These are phyloP conservation scores for Labrus mixtus DNA, from an alignment of 2,113 vertebrate species.

Conservation along the genomic window DNA sequence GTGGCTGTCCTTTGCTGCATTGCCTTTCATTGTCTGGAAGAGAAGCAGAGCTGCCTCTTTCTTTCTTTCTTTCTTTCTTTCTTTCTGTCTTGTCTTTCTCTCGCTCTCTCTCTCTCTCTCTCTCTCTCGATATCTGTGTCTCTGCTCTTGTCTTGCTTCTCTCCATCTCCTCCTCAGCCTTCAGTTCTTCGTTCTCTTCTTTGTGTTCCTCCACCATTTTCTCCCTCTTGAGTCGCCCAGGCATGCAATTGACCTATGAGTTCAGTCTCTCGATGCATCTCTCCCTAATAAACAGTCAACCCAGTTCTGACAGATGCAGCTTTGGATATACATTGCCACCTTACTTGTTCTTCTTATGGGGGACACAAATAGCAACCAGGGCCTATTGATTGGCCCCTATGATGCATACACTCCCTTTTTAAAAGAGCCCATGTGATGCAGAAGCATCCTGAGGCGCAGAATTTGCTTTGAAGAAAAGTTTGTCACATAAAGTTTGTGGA, in stretches of 20 bases:
- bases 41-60: constrained; percentile 79
- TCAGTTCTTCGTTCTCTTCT: constrained; percentile 79
- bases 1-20: constrained; percentile 82
- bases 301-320: constrained; percentile 55
- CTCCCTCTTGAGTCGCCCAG: constrained; percentile 82
- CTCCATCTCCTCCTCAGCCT: constrained; percentile 68
- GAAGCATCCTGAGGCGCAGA: constrained; percentile 55
- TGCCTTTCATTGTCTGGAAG: constrained; percentile 83
- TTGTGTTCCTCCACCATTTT: constrained; percentile 79
- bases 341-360: constrained; percentile 63
- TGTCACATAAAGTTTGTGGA: constrained; percentile 32
- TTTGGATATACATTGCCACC: constrained; percentile 66
- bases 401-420: constrained; percentile 53
- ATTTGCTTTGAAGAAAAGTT: constrained; percentile 58
- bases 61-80: constrained; percentile 51
- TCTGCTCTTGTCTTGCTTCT: constrained; percentile 57
- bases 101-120: constrained; percentile 40
- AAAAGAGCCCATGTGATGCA: constrained; percentile 45
- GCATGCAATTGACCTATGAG: constrained; percentile 80
- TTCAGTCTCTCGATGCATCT: constrained; percentile 76
- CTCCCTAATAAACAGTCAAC: constrained; percentile 54
- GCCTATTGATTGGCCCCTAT: constrained; percentile 60
- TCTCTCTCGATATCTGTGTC: constrained; percentile 14
- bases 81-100: constrained; percentile 35
- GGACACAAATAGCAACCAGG: constrained; percentile 63